Evolutionary conservation across 1,140 invertebrate genomes (phyloP).

Genomic region (Helicoverpa armigera): DNA sequence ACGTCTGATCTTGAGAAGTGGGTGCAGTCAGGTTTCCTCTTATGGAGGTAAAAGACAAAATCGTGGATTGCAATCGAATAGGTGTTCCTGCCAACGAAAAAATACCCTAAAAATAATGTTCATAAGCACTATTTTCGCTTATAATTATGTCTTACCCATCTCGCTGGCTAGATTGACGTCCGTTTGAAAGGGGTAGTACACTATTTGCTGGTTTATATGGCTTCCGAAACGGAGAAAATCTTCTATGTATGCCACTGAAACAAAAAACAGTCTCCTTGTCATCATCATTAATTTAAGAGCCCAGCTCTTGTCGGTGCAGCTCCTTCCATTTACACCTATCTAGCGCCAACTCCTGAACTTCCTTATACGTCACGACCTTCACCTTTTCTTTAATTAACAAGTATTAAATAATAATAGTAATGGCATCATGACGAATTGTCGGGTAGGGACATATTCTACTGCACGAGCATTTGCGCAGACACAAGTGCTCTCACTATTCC

Average conservation of each 20-base stretch:
- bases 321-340: no score
- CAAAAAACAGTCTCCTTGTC: constrained; percentile 33
- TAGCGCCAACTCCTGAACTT: no score
- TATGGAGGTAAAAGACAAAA: constrained; percentile 72
- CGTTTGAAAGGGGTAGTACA: constrained; percentile 75
- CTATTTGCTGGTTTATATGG: constrained; percentile 80
- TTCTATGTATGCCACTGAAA: constrained; percentile 72
- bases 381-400: no score
- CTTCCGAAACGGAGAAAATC: constrained; percentile 78
- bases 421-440: no score
- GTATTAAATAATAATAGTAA: no score
- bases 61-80: constrained; percentile 71
- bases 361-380: no score
- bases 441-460: no score
- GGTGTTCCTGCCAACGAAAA: constrained; percentile 68
- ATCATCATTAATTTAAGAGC: no score
- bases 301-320: no score
- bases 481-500: no score
- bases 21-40: constrained; percentile 74
- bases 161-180: constrained; percentile 71
- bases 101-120: background rate
- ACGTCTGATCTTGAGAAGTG: constrained; percentile 63
- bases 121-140: no score
- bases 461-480: no score
- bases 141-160: constrained; percentile 62